Conservation (phyloP, 2,888 invertebrate species). For the Drosophila suboccidentalis region DNA sequence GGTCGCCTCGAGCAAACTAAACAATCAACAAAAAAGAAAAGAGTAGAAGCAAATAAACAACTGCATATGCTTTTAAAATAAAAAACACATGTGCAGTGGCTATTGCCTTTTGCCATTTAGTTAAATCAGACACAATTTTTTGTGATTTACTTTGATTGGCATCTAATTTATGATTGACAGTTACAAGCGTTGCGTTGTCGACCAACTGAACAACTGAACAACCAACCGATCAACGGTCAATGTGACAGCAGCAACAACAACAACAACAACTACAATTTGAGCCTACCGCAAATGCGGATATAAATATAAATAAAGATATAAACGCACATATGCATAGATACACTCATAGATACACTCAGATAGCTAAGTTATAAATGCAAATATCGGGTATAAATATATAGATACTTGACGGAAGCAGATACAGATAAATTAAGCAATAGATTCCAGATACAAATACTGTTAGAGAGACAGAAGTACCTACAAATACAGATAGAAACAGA, state of each 20-base stretch:
- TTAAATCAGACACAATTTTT: conserved; percentile 71
- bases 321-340: not conserved
- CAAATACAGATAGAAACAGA: conserved; percentile 5
- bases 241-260: conserved; percentile 21
- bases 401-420: conserved; percentile 1
- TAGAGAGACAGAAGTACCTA: not conserved
- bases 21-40: conserved; percentile 18
- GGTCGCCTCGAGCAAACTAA: conserved; percentile 6
- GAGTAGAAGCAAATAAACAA: conserved; percentile 24
- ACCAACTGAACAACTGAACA: conserved; percentile 14
- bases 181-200: conserved; percentile 66
- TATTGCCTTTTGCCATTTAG: conserved; percentile 64
- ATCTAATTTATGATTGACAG: conserved; percentile 82
- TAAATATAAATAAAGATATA: conserved; percentile 33
- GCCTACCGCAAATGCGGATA: conserved; percentile 69
- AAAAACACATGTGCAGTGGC: conserved; percentile 41
- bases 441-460: conserved; percentile 12
- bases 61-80: conserved; percentile 45
- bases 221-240: conserved; percentile 27
- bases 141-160: conserved; percentile 78
- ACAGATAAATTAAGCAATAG: not conserved
- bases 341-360: not conserved
- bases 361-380: conserved; percentile 7
- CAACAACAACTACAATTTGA: conserved; percentile 19
- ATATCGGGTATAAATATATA: not conserved